A percentile compares a stretch with the other conserved stretches of the same genome.
Conservation (phyloP, 2,888 invertebrate genomes). For the Acronicta alni region DNA sequence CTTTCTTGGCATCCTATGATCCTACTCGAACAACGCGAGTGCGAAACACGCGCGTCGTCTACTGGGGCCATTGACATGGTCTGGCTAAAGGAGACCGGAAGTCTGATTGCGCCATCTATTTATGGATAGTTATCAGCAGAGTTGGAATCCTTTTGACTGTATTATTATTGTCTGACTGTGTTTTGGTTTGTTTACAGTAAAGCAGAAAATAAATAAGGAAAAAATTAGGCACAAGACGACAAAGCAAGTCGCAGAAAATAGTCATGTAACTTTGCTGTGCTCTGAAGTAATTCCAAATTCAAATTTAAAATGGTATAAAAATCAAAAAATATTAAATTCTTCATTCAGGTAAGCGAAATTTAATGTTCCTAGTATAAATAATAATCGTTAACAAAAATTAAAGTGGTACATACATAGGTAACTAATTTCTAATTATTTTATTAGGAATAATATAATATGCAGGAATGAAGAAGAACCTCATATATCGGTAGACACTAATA, state of each 20-base stretch:
- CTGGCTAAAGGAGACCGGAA: too few relatives aligned
- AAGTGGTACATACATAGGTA: not conserved
- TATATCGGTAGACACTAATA: slow-evolving; percentile 88
- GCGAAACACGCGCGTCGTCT: too few relatives aligned
- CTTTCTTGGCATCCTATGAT: too few relatives aligned
- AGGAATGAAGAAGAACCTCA: slow-evolving; percentile 76
- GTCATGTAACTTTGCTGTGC: slow-evolving; percentile 87
- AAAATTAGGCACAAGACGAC: slow-evolving; percentile 57
- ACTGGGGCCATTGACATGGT: too few relatives aligned
- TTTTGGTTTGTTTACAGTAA: slow-evolving; percentile 24
- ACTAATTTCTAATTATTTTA: not conserved
- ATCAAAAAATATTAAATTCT: slow-evolving; percentile 80
- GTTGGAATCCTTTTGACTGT: not conserved
- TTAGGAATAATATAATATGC: slow-evolving; percentile 50
- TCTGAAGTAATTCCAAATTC: slow-evolving; percentile 86
- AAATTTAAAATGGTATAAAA: slow-evolving; percentile 88
- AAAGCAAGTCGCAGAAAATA: slow-evolving; percentile 83
- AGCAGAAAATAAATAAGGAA: slow-evolving; percentile 18
- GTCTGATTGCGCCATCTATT: too few relatives aligned
- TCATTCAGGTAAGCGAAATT: slow-evolving; percentile 52
- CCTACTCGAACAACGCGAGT: too few relatives aligned
- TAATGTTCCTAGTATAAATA: too few relatives aligned
- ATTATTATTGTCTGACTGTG: not conserved
- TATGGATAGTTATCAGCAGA: too few relatives aligned
- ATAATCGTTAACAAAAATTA: too few relatives aligned